Evolutionary conservation across 2,888 invertebrate species (phyloP).

Genomic region (Frankliniella intonsa): DNA sequence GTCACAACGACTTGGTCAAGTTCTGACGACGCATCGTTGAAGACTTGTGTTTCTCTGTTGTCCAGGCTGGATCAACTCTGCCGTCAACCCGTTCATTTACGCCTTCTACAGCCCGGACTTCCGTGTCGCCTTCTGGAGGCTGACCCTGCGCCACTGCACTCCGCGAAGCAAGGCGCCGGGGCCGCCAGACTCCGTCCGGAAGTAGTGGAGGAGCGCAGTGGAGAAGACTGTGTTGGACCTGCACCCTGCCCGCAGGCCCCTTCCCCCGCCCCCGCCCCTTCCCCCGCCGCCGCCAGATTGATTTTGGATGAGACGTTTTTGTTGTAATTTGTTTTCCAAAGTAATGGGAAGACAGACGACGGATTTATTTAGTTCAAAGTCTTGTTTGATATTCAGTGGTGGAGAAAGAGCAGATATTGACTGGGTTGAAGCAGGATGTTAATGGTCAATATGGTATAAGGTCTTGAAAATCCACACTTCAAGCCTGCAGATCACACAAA

Average conservation of each 20-base stretch:
- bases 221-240: background rate
- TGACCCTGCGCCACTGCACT: constrained; percentile 67
- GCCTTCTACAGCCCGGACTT: constrained; percentile 86
- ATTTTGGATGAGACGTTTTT: background rate
- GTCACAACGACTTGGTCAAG: too few species aligned
- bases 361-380: too few species aligned
- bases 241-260: background rate
- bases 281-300: background rate
- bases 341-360: too few species aligned
- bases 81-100: constrained; percentile 86
- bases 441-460: too few species aligned
- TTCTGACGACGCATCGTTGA: background rate
- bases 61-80: constrained; percentile 78
- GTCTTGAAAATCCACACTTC: too few species aligned
- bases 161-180: constrained; percentile 5
- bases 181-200: background rate
- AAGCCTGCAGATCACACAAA: too few species aligned
- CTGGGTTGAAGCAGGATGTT: too few species aligned
- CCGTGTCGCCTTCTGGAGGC: constrained; percentile 77
- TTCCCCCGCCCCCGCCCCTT: background rate
- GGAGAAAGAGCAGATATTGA: too few species aligned
- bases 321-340: background rate
- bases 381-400: too few species aligned
- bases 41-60: constrained; percentile 17
- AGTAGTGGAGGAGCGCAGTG: background rate